These are phyloP conservation scores for Sisor rabdophorus DNA, from an alignment of 2,113 vertebrate genomes.

Conservation along the genomic window DNA sequence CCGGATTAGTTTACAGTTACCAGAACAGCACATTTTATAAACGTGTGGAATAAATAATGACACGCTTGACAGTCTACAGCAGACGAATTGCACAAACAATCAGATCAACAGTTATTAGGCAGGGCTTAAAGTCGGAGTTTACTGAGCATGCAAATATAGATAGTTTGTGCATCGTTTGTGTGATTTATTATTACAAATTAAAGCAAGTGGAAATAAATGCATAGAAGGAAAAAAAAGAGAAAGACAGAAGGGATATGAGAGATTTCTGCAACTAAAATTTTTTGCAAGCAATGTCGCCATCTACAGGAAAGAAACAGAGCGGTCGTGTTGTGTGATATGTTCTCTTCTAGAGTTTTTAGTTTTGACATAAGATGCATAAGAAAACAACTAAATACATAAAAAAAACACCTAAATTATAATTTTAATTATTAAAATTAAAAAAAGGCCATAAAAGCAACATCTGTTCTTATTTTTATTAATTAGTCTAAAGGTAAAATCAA, in stretches of 20 bases:
- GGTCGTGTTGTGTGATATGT: neutral
- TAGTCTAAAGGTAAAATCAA: neutral
- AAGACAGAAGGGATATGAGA: conserved; percentile 49
- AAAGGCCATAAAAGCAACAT: neutral
- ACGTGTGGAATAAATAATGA: conserved; percentile 52
- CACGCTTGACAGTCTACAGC: conserved; percentile 1
- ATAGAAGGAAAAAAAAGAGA: conserved; percentile 31
- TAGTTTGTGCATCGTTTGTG: neutral
- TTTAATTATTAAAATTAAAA: neutral
- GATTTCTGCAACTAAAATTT: conserved; percentile 53
- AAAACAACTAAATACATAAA: neutral
- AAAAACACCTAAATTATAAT: neutral
- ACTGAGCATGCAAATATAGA: conserved; percentile 10
- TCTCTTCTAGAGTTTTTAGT: neutral
- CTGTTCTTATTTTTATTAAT: neutral
- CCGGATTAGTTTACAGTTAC: conserved; percentile 22
- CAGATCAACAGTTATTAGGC: neutral
- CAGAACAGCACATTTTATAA: neutral
- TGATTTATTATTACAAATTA: conserved; percentile 56
- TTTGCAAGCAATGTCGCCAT: conserved; percentile 90
- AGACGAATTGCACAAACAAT: neutral
- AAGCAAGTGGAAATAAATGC: conserved; percentile 56
- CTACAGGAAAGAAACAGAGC: conserved; percentile 74
- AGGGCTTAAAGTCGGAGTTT: neutral
- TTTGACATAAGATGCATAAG: neutral